Percentiles rank a stretch among this genome's conserved stretches.
These are phyloP conservation scores for Caenorhabditis parvicauda DNA, from an alignment of 2,888 invertebrate species.

Conservation along the genomic window DNA sequence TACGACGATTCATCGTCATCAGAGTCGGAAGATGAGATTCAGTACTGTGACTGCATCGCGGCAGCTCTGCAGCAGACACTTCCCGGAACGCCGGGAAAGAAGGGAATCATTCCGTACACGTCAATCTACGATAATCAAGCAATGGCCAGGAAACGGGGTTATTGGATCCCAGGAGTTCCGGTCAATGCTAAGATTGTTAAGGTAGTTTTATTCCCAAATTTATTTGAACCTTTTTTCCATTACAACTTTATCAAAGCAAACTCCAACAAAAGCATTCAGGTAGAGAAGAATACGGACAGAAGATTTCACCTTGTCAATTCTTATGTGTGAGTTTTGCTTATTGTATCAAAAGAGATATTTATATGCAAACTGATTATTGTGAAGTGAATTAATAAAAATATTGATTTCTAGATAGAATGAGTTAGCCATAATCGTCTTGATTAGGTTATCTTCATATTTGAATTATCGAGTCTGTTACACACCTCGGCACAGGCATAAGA, in stretches of 20 bases:
- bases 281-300: constrained; percentile 48
- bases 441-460: too few relatives aligned
- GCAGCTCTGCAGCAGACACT: constrained; percentile 40
- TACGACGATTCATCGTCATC: constrained; percentile 14
- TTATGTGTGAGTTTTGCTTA: constrained; percentile 39
- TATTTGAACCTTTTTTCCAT: background rate
- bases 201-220: constrained; percentile 6
- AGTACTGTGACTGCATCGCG: constrained; percentile 50
- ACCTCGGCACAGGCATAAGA: too few relatives aligned
- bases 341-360: too few relatives aligned
- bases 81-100: constrained; percentile 48
- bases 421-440: too few relatives aligned
- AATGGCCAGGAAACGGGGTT: constrained; percentile 42
- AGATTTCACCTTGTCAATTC: constrained; percentile 56
- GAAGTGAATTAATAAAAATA: too few relatives aligned
- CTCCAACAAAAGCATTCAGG: too few relatives aligned
- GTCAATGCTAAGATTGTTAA: constrained; percentile 52
- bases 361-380: too few relatives aligned
- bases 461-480: too few relatives aligned
- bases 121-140: constrained; percentile 56
- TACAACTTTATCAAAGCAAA: too few relatives aligned
- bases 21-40: constrained; percentile 39
- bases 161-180: constrained; percentile 60
- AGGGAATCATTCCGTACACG: constrained; percentile 58
- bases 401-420: too few relatives aligned